A percentile compares a stretch with the other conserved stretches of the same genome.
phyloP scores from a whole-genome alignment of 2,113 vertebrate species.

The Daubentonia madagascariensis region DNA sequence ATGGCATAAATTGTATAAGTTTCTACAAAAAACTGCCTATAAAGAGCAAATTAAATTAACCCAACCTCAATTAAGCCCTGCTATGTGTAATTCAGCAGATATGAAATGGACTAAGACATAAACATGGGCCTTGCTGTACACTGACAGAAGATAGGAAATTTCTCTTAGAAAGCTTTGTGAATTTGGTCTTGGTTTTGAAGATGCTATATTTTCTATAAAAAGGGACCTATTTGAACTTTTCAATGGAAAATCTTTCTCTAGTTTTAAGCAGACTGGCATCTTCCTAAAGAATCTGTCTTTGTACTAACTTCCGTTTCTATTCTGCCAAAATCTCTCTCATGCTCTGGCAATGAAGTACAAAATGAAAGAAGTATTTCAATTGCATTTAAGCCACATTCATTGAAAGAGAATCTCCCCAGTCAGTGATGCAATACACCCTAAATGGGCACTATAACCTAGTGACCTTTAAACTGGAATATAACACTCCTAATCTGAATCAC shows the following conservation, averaged over 20 bases:
- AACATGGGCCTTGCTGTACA: neutral
- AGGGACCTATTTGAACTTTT: neutral
- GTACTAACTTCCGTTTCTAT: neutral
- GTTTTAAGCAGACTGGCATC: neutral
- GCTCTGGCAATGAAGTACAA: neutral
- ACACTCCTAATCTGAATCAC: neutral
- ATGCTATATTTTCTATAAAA: neutral
- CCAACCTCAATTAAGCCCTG: neutral
- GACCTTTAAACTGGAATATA: slow-evolving; percentile 18
- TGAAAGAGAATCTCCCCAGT: neutral
- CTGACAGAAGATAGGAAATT: neutral
- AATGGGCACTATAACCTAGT: neutral
- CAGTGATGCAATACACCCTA: neutral
- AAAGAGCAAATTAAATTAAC: neutral
- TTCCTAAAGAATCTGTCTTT: neutral
- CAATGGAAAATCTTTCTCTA: neutral
- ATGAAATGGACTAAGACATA: neutral
- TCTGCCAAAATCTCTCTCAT: neutral
- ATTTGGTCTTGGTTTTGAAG: neutral
- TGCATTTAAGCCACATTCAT: neutral
- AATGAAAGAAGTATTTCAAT: neutral
- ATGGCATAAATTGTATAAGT: neutral
- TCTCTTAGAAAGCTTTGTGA: neutral
- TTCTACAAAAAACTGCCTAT: neutral
- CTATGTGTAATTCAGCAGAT: neutral